Evolutionary conservation across 2,888 invertebrate genomes (phyloP).

Genomic region (Melipona bicolor): DNA sequence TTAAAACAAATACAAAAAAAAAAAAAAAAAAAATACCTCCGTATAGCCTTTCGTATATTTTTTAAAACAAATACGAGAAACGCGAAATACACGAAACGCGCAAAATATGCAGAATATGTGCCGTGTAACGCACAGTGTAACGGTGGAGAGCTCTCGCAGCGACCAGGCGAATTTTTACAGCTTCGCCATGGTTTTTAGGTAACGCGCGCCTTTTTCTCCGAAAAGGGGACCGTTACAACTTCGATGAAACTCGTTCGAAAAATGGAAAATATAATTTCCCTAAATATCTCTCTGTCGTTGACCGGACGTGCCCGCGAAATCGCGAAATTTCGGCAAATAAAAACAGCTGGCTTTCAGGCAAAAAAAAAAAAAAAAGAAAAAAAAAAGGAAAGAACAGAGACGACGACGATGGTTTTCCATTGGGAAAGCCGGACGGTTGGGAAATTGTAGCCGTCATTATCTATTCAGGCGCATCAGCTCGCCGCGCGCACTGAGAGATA

Average conservation of each 20-base stretch:
- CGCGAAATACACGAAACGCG: neutral
- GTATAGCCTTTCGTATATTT: neutral
- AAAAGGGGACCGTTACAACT: neutral
- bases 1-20: neutral
- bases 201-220: neutral
- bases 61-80: neutral
- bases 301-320: too few relatives aligned
- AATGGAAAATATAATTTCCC: too few relatives aligned
- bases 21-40: too few relatives aligned
- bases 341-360: too few relatives aligned
- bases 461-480: slow-evolving; percentile 69
- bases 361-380: too few relatives aligned
- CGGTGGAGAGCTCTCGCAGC: neutral
- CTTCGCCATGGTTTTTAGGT: neutral
- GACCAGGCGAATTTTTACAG: neutral
- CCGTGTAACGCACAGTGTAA: neutral
- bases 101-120: neutral
- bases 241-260: neutral
- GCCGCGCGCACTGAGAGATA: slow-evolving; percentile 65
- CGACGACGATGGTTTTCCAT: too few relatives aligned
- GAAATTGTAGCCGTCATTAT: slow-evolving; percentile 67
- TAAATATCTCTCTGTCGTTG: too few relatives aligned
- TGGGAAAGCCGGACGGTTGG: slow-evolving; percentile 42
- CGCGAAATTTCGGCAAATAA: too few relatives aligned
- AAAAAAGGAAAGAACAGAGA: neutral